A percentile compares a stretch with the other conserved stretches of the same genome.
Evolutionary conservation across 2,797 vertebrate genomes (phyloP).

Genomic region (Ceryle rudis): DNA sequence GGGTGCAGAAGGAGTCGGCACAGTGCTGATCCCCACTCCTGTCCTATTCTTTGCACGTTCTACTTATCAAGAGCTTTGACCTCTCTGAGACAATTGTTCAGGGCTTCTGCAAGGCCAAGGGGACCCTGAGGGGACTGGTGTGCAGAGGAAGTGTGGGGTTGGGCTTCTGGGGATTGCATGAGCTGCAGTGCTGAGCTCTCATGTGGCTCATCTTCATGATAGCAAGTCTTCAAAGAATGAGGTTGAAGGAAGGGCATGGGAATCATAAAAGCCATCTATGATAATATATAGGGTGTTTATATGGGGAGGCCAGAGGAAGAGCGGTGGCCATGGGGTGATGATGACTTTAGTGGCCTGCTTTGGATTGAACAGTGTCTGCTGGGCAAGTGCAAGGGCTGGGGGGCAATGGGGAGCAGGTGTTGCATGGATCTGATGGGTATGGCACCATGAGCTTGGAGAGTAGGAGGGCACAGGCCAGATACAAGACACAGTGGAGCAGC

Average conservation of each 20-base stretch:
- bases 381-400: not conserved
- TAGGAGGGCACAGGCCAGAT: not conserved
- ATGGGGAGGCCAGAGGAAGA: not conserved
- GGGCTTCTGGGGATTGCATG: not conserved
- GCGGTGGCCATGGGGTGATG: not conserved
- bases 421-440: fast-evolving
- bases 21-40: not conserved
- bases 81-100: not conserved
- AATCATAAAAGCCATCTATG: not conserved
- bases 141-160: not conserved
- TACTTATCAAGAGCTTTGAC: fast-evolving
- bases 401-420: not conserved
- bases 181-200: not conserved
- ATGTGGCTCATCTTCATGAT: not conserved
- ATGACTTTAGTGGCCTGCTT: not conserved
- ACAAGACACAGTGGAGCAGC: not conserved
- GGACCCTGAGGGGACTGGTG: not conserved
- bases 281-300: not conserved
- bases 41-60: not conserved
- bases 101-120: not conserved
- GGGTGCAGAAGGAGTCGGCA: not conserved
- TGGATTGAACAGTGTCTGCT: not conserved
- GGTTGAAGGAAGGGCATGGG: not conserved
- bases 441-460: not conserved
- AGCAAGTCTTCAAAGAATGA: not conserved